Evolutionary conservation across 2,797 vertebrate species (phyloP).

Genomic region (Emys orbicularis): DNA sequence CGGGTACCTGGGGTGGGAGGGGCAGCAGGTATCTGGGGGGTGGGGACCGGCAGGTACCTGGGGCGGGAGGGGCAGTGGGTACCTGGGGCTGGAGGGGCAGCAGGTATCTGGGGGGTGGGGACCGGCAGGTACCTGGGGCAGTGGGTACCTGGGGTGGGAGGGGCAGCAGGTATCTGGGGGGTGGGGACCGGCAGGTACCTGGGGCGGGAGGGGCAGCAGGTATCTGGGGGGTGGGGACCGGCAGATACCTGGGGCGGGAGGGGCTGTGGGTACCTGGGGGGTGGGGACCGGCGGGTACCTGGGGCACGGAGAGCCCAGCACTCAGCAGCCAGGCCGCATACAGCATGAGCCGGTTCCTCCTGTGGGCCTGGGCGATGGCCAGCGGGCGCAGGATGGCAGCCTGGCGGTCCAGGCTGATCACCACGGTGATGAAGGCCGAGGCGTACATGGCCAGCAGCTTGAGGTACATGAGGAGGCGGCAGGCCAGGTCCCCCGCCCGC

Average conservation of each 20-base stretch:
- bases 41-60: too few relatives aligned
- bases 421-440: constrained; percentile 89
- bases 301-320: constrained; percentile 83
- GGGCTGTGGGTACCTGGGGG: fast-evolving
- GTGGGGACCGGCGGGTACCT: constrained; percentile 70
- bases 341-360: constrained; percentile 83
- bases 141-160: too few relatives aligned
- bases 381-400: constrained; percentile 87
- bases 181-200: too few relatives aligned
- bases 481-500: constrained; percentile 86
- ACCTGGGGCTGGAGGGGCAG: too few relatives aligned
- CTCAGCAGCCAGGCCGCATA: constrained; percentile 87
- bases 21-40: too few relatives aligned
- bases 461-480: constrained; percentile 89
- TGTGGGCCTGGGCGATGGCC: constrained; percentile 82
- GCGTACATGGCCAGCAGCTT: constrained; percentile 92
- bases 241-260: fast-evolving
- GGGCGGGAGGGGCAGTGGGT: too few relatives aligned
- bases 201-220: too few relatives aligned
- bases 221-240: too few relatives aligned
- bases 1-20: too few relatives aligned
- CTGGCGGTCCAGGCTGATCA: constrained; percentile 91
- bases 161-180: too few relatives aligned
- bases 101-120: too few relatives aligned
- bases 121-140: too few relatives aligned